A percentile compares a stretch with the other conserved stretches of the same genome.
phyloP scores from a whole-genome alignment of 2,888 invertebrate genomes.

The Entomobrya multifasciata region DNA sequence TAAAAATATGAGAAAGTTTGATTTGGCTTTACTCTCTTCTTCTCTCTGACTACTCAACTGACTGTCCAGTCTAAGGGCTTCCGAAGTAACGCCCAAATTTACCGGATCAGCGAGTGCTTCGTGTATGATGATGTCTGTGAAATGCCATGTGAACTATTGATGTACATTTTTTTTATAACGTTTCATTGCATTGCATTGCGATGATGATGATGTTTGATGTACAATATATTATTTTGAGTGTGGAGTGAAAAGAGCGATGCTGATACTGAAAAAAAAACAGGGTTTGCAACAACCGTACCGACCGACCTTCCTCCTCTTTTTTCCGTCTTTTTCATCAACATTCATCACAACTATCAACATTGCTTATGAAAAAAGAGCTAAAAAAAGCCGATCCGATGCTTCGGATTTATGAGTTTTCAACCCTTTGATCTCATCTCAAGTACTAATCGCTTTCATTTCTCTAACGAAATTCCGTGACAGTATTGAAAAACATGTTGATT shows the following conservation, averaged over 20 bases:
- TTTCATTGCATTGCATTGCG: no score
- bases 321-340: slow-evolving; percentile 18
- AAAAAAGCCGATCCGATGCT: no score
- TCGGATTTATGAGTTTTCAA: slow-evolving; percentile 77
- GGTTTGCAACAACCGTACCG: slow-evolving; percentile 15
- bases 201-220: no score
- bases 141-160: neutral
- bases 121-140: no score
- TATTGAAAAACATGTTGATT: slow-evolving; percentile 21
- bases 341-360: neutral
- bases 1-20: slow-evolving; percentile 21
- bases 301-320: slow-evolving; percentile 30
- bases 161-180: neutral
- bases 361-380: slow-evolving; percentile 58
- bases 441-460: slow-evolving; percentile 78
- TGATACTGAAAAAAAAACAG: slow-evolving; percentile 7
- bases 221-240: no score
- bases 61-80: slow-evolving; percentile 77
- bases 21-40: slow-evolving; percentile 70
- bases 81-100: slow-evolving; percentile 79
- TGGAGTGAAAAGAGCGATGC: neutral
- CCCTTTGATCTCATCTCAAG: slow-evolving; percentile 79
- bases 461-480: slow-evolving; percentile 62
- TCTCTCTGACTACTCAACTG: no score
- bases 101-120: slow-evolving; percentile 76